Conservation (phyloP, 2,888 invertebrate genomes). For the Ganaspis brasiliensis region DNA sequence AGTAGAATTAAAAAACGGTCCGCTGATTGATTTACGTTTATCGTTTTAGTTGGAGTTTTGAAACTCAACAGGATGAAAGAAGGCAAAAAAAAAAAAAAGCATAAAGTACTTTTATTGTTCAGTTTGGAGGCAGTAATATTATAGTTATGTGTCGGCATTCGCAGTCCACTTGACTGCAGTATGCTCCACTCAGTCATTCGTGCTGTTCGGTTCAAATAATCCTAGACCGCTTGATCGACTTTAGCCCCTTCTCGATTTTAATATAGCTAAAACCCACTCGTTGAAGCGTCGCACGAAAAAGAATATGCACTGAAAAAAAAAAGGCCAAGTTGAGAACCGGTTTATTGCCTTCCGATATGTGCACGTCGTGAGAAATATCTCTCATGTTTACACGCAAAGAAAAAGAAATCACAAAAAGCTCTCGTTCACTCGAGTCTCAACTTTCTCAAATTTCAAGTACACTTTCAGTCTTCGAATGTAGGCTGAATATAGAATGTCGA, state of each 20-base stretch:
- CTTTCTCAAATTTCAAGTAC: constrained; percentile 21
- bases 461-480: not conserved
- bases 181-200: constrained; percentile 32
- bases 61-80: constrained; percentile 1
- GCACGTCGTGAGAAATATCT: constrained; percentile 21
- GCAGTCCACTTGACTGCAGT: constrained; percentile 28
- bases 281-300: constrained; percentile 20
- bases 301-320: constrained; percentile 21
- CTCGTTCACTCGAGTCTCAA: not conserved
- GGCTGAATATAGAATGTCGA: not conserved
- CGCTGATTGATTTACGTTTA: no score
- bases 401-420: constrained; percentile 22
- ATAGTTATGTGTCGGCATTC: constrained; percentile 18
- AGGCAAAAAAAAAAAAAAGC: not conserved
- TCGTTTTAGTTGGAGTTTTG: not conserved
- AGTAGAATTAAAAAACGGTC: no score
- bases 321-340: constrained; percentile 10
- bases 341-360: constrained; percentile 15
- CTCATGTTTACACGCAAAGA: constrained; percentile 22
- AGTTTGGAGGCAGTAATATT: constrained; percentile 4
- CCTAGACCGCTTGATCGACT: constrained; percentile 30
- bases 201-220: constrained; percentile 27
- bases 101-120: constrained; percentile 4
- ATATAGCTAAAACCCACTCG: constrained; percentile 24
- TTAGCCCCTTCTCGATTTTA: constrained; percentile 27